Evolutionary conservation across 1,140 invertebrate species (phyloP), one percentile per base, ranked within the genome.

Genomic region (Rhyzopertha dominica): DNA sequence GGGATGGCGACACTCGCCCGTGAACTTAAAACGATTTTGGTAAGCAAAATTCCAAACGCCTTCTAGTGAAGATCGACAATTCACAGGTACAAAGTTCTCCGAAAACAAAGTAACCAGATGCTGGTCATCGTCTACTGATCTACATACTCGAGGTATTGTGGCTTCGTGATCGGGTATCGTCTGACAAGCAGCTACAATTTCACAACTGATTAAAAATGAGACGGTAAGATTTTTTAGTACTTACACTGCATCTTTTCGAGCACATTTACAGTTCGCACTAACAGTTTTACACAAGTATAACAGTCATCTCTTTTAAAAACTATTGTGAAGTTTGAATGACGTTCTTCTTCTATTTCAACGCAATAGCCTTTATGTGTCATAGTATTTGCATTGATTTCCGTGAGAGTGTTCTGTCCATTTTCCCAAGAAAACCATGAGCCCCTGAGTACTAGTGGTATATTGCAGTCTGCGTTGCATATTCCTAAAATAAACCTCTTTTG

Each of bases 41-140:
- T 95, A 95, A 12, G 86, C 85, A 77, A 95, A 95, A 59, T 92
- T 87, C 90, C 90, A 95, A 3, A 94, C 90, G 48, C 92, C 92
- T 77, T 95, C 92, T 14, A 95, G 70, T 31, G 90, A 91, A 2
- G 90, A 93, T 44, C 90, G 75, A 58, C 92, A 95, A 71, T 95
- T 95, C 3, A 94, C 84, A 62, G 90, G 88, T 8, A 87, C 80
- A 68, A 85, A 89, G 73, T 92, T 94, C 60, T 92, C 88, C 24
- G 86, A 87, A 63, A 94, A 95, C 36, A 94, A 71, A 30, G 90
- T 93, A 31, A 87, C 80, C 1, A 90, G 67, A 56, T 90, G 83
- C 58, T 91, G 86, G 63, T 91, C 81, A 12, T 76, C 69, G 47
- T 81, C 80, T 23, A 94, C 68, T 29, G 75, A 76, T 47, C 67